A percentile compares a stretch with the other conserved stretches of the same genome.
Evolutionary conservation across 2,888 invertebrate species (phyloP).

Genomic region (Leptinotarsa juncta): DNA sequence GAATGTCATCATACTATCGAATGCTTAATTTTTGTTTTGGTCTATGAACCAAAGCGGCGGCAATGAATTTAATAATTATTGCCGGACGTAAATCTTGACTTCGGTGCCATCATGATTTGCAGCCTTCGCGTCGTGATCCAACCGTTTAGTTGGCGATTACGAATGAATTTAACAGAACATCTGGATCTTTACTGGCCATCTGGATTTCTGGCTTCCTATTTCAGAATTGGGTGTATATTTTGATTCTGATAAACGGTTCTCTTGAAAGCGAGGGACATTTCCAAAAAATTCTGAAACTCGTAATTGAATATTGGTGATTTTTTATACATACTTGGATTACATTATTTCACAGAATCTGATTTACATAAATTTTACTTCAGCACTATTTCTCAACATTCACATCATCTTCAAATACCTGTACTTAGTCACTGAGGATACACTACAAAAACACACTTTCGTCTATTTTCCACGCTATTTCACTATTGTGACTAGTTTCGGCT

Average conservation of each 20-base stretch:
- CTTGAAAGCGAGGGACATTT: not conserved
- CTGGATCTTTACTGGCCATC: slow-evolving; percentile 30
- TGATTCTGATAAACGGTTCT: not conserved
- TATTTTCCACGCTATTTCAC: no score
- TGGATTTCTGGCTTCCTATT: slow-evolving; percentile 21
- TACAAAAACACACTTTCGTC: no score
- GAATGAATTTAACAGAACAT: slow-evolving; percentile 40
- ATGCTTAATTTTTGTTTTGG: slow-evolving; percentile 28
- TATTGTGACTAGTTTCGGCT: no score
- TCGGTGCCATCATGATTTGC: slow-evolving; percentile 55
- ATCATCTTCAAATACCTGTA: no score
- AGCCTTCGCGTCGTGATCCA: slow-evolving; percentile 44
- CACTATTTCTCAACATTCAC: no score
- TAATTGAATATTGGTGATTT: no score
- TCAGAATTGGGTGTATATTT: not conserved
- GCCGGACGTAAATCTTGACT: slow-evolving; percentile 53
- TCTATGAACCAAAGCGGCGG: slow-evolving; percentile 48
- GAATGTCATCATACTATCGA: slow-evolving; percentile 3
- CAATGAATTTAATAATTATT: slow-evolving; percentile 57
- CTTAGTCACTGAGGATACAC: no score
- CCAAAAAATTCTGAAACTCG: not conserved
- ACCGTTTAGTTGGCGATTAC: slow-evolving; percentile 37
- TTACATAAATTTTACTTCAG: no score
- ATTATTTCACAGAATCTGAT: no score
- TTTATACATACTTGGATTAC: no score